Conservation (phyloP, 2,113 vertebrate species). For the Protobothrops mucrosquamatus region DNA sequence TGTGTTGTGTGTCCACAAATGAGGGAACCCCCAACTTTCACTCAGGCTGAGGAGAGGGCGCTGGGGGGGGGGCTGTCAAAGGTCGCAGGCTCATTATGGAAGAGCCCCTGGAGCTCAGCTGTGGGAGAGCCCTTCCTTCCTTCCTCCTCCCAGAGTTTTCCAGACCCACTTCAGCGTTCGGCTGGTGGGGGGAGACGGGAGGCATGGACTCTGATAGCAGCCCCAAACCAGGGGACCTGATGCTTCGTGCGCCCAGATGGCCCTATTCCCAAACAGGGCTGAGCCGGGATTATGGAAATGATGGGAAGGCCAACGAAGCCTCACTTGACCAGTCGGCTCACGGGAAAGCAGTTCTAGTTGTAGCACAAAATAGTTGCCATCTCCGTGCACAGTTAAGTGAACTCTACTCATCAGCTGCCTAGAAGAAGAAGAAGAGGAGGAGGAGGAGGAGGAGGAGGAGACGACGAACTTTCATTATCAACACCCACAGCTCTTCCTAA, state of each 20-base stretch:
- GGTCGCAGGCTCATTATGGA: not conserved
- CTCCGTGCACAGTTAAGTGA: not conserved
- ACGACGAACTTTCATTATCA: not conserved
- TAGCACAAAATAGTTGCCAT: not conserved
- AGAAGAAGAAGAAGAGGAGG: no score
- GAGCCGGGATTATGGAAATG: no score
- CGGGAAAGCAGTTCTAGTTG: not conserved
- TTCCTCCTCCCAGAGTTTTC: not conserved
- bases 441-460: no score
- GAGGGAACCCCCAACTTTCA: no score
- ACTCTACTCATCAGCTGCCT: no score
- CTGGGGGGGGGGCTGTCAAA: not conserved
- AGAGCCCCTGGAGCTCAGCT: not conserved
- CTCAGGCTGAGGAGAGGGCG: no score
- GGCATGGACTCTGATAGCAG: not conserved
- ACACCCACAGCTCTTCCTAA: not conserved
- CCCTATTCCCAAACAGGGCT: no score
- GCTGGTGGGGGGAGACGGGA: no score
- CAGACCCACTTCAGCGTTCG: not conserved
- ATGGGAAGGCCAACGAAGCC: no score
- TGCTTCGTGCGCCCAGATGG: no score
- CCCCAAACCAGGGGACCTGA: not conserved
- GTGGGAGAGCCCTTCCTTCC: not conserved
- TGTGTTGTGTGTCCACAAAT: not conserved
- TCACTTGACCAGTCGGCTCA: not conserved